Base-by-base conservation (phyloP, 2,888 invertebrate genomes). In the Pollenia amentaria region DNA sequence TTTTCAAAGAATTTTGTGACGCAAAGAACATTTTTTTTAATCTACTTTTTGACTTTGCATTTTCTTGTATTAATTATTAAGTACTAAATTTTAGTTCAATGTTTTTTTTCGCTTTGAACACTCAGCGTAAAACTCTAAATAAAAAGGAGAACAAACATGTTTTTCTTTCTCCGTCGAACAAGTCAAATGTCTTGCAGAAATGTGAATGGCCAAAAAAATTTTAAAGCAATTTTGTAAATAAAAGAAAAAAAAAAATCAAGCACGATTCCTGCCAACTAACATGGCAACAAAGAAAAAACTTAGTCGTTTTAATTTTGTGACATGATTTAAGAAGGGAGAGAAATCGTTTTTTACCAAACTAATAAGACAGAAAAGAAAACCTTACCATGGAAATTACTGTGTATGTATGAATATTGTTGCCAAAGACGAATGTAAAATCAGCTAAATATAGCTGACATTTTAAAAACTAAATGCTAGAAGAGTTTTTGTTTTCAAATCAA, bases 221-320 rank as follows among this genome's bases (percentile, higher is more conserved):
- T 1, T 8, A 69, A 44, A 29, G 29, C 29, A 29, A 29, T 29
- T 29, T 29, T 29, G 4, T 29, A 29, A 46, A 79, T 29, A 38
- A 65, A 46, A 69, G 46, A 46, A 42, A 67, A 46, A 69, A 55
- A 46, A 42, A 67, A 70, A 16, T 21, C 8, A 18, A 72, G 55
- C 55, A 65, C 21, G 42, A 62, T 18, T 67, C 60, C 78, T 62
- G 51, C 18, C n/a, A 73, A 65, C 53, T 53, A 62, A 72, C 69
- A 48, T 84, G 65, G 72, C 51, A 78, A 83, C 77, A 78, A 78
- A 83, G 65, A 29, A 78, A n/a, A 46, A 84, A 72, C 57, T 75
- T 67, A 12, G 51, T 69, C 67, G 51, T 75, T 79, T 75, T 40
- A 44, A 60, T 78, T 51, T 73, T 67, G 67, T 79, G 78, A 53